These are phyloP conservation scores for Nylanderia fulva DNA, from an alignment of 1,140 invertebrate genomes.

Conservation along the genomic window DNA sequence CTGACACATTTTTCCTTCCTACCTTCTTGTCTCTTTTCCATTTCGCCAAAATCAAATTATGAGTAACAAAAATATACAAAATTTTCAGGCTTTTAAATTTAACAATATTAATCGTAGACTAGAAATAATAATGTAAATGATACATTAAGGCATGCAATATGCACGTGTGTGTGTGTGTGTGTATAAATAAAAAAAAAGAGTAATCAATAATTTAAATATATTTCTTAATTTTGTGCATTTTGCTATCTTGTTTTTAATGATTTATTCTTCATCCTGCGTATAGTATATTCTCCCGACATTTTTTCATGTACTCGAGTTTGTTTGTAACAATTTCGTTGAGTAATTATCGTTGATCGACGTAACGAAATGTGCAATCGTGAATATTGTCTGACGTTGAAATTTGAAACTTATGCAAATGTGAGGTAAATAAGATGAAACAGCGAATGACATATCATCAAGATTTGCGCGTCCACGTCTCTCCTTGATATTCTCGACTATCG, in stretches of 20 bases:
- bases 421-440: constrained; percentile 38
- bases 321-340: neutral
- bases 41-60: neutral
- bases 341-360: neutral
- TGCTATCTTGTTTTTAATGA: neutral
- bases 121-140: neutral
- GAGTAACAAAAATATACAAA: neutral
- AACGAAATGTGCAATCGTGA: neutral
- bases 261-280: neutral
- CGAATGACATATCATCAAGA: constrained; percentile 50
- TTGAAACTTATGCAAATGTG: constrained; percentile 42
- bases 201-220: neutral
- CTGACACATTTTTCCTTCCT: neutral
- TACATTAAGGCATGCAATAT: too few relatives aligned
- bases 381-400: neutral
- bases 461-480: constrained; percentile 41
- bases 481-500: constrained; percentile 34
- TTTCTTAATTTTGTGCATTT: neutral
- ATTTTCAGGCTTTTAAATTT: neutral
- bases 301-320: neutral
- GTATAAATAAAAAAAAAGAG: too few relatives aligned
- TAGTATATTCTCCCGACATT: neutral
- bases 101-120: neutral
- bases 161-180: too few relatives aligned
- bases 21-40: too few relatives aligned